Base-by-base conservation (phyloP, 2,797 vertebrate species). In the Orestias chungarensis region DNA sequence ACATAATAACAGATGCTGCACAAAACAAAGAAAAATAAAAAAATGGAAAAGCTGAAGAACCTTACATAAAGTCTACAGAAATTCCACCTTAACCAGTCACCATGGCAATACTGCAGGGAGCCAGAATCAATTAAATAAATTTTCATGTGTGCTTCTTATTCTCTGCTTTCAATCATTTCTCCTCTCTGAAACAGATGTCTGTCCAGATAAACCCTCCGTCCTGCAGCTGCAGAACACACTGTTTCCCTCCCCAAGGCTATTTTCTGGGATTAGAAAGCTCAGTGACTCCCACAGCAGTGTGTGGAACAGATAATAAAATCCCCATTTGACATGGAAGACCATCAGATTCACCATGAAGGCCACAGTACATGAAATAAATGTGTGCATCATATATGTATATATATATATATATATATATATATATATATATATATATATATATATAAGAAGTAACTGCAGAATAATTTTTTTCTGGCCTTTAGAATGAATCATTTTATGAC, bases 271-370 rank as follows among this genome's bases (percentile, higher is more conserved):
- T 83, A 70, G 87, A 88, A 83, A 86, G 85, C 75, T 84, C 75
- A 72, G 76, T 71, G 25, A 80, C 83, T 88, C 82, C 79, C 79
- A 74, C 80, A 64, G 83, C 81, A 64, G 64, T 35, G 44, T 4
- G 17, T 75, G 71, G 64, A 69, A 71, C 70, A 80, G 86, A 90
- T 85, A 88, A 92, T 92, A 90, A 90, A 92, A 90, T 74, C 82
- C 74, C 70, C 78, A 85, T 90, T 87, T 86, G 86, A 86, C 50
- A 66, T 77, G 0, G 70, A 82, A 79, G 81, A 79, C 82, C 79
- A 69, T 70, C 78, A 6, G 71, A 77, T 70, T 50, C 59, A n/a
- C 18, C 15, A 40, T n/a, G 64, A 78, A 79, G 69, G 79, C 72
- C 50, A 54, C 65, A 75, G 64, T 77, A 64, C 81, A 61, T 68